Evolutionary conservation across 1,140 invertebrate genomes (phyloP).

Genomic region (Drosophila mayri): DNA sequence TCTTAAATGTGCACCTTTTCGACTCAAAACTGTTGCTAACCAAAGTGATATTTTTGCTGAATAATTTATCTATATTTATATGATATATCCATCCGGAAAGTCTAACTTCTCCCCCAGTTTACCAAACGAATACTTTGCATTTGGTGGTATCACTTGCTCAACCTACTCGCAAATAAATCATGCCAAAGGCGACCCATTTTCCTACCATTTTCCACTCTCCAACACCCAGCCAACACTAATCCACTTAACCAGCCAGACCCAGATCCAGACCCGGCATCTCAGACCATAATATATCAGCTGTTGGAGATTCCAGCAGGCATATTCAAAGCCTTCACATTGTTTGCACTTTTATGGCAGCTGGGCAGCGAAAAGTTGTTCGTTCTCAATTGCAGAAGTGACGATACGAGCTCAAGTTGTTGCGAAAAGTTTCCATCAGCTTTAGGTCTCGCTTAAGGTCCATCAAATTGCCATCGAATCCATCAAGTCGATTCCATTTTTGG

Average conservation of each 20-base stretch:
- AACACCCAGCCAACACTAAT: slow-evolving; percentile 25
- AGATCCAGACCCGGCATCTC: slow-evolving; percentile 24
- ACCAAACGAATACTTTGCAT: neutral
- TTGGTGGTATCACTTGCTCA: neutral
- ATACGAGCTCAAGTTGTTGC: slow-evolving; percentile 18
- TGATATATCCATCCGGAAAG: neutral
- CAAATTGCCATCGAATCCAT: slow-evolving; percentile 47
- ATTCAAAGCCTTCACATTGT: slow-evolving; percentile 46
- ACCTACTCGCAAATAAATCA: slow-evolving; percentile 42
- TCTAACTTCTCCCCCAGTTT: neutral
- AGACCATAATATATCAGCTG: slow-evolving; percentile 44
- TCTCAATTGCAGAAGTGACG: slow-evolving; percentile 21
- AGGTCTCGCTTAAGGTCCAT: slow-evolving; percentile 40
- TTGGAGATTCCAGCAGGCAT: slow-evolving; percentile 52
- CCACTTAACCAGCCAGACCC: slow-evolving; percentile 36
- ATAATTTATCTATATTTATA: slow-evolving; percentile 1
- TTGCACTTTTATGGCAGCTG: slow-evolving; percentile 72
- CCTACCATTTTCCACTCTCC: slow-evolving; percentile 8
- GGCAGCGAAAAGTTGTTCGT: slow-evolving; percentile 17
- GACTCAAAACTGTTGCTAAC: too few species aligned
- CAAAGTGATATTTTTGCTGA: neutral
- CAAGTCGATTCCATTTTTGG: slow-evolving; percentile 39
- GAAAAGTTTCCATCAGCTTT: slow-evolving; percentile 53
- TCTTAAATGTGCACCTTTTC: neutral
- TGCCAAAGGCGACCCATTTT: slow-evolving; percentile 43